Evolutionary conservation across 2,888 invertebrate species (phyloP), one percentile per base, ranked within the genome.

Genomic region (Biston stratarius): DNA sequence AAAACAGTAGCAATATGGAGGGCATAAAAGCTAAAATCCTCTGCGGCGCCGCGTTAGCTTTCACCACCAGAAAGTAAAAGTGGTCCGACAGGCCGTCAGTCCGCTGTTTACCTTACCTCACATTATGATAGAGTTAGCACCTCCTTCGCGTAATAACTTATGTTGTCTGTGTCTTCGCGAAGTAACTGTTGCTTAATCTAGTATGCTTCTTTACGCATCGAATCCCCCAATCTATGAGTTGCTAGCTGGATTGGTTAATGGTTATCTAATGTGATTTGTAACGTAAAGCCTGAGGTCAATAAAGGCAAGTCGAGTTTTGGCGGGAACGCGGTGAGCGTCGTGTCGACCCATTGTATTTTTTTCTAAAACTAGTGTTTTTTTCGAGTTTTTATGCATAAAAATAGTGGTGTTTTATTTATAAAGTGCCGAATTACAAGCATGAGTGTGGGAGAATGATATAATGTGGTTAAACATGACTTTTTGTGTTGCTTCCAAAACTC

Each of bases 1-100:
- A 55, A 55, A 42, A 40, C 33, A 55, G 24, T 33, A 9, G 9
- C 33, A 42, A 42, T 33, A 7, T 11, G 42, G 33, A 44, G 12
- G 12, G 2, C 7, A 42, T 33, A 42, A 53, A 15, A 15, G 2
- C 15, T 42, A 55, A 55, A 55, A 55, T 56, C 52, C 58, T 58
- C 48, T 55, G 38, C 33, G 3, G 10, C 56, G 45, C 12, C 10
- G 12, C 24, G 34, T 9, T 33, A 40, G 52, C 67, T 67, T 67
- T 67, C 67, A 36, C 67, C 57, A 24, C 52, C 69, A 56, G 71
- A 77, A 77, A 77, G 77, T 77, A 77, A 77, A 75, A 77, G 77
- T 74, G 71, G 71, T 51, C 53, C 44, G 73, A 63, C 74, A 47
- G 71, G 71, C 69, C 65, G 38, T 61, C 34, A 48, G 34, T 34